phyloP scores from a whole-genome alignment of 2,888 invertebrate species.

The Synergus gifuensis region DNA sequence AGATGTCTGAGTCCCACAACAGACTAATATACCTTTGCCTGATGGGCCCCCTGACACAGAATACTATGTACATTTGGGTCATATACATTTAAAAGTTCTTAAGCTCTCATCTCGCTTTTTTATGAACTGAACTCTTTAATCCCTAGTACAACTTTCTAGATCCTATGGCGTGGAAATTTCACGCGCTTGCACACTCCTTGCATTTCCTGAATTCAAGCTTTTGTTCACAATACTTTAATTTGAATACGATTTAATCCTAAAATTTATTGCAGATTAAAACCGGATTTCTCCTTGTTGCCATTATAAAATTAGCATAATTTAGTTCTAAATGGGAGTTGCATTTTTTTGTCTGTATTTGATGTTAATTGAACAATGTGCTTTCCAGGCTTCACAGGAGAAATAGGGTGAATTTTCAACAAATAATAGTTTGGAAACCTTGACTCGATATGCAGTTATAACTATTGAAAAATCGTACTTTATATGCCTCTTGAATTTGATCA shows the following conservation, averaged over 20 bases:
- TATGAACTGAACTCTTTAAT: constrained; percentile 9
- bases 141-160: constrained; percentile 13
- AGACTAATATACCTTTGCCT: constrained; percentile 21
- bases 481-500: not conserved
- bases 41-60: constrained; percentile 19
- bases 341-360: too few relatives aligned
- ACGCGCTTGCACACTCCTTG: constrained; percentile 1
- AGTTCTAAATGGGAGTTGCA: too few relatives aligned
- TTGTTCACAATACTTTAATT: not conserved
- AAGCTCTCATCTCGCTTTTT: not conserved
- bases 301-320: too few relatives aligned
- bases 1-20: constrained; percentile 17
- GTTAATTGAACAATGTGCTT: too few relatives aligned
- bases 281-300: too few relatives aligned
- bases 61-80: constrained; percentile 39
- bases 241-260: not conserved
- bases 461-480: too few relatives aligned
- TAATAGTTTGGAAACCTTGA: too few relatives aligned
- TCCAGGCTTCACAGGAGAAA: too few relatives aligned
- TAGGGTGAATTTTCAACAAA: too few relatives aligned
- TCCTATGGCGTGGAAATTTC: constrained; percentile 20
- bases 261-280: too few relatives aligned
- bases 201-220: constrained; percentile 3
- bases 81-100: constrained; percentile 38
- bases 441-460: too few relatives aligned